Evolutionary conservation across 2,113 vertebrate genomes (phyloP).

Genomic region (Herpetotheres cachinnans): DNA sequence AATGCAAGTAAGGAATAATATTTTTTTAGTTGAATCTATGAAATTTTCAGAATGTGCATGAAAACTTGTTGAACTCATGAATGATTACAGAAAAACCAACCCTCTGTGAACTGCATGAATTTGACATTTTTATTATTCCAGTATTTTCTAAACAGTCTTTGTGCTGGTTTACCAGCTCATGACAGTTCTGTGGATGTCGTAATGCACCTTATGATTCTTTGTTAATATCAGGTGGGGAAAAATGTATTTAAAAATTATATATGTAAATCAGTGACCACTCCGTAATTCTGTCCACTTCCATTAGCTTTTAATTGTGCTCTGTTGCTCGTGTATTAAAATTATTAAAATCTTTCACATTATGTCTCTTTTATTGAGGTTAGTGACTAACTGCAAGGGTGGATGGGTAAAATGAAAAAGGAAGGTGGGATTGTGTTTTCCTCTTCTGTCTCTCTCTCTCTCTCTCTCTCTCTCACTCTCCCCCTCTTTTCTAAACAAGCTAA

Average conservation of each 20-base stretch:
- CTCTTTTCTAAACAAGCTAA: slow-evolving; percentile 93
- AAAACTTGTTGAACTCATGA: not conserved
- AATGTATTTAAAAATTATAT: not conserved
- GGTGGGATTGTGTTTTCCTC: not conserved
- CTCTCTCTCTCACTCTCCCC: slow-evolving; percentile 37
- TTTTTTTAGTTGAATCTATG: not conserved
- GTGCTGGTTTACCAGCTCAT: not conserved
- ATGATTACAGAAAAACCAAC: not conserved
- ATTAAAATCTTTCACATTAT: not conserved
- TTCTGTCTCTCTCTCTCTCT: not conserved
- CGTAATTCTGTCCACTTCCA: not conserved
- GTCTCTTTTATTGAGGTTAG: not conserved
- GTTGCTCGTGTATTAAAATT: not conserved
- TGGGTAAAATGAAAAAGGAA: slow-evolving; percentile 49
- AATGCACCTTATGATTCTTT: not conserved
- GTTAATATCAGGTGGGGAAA: not conserved
- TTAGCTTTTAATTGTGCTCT: not conserved
- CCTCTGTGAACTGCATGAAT: not conserved
- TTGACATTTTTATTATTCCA: not conserved
- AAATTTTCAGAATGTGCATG: not conserved
- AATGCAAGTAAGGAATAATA: not conserved
- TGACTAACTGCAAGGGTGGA: not conserved
- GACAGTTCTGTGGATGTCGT: not conserved
- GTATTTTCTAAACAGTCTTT: not conserved
- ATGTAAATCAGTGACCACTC: not conserved